Conservation (phyloP, 2,888 invertebrate genomes). For the Onthophagus sagittarius region DNA sequence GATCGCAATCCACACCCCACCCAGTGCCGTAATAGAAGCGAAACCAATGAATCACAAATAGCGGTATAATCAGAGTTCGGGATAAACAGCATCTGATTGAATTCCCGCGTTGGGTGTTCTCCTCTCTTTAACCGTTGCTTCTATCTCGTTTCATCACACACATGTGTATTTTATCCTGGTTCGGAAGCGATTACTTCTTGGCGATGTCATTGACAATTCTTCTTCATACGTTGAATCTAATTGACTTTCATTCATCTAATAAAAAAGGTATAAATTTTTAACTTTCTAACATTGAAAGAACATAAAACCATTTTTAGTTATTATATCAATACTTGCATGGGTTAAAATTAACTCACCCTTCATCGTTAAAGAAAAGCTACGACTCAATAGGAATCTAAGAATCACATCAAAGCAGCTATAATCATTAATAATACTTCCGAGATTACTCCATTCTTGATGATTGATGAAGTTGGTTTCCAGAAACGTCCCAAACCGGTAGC, state of each 20-base stretch:
- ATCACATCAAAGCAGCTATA: not conserved
- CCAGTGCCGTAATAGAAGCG: conserved; percentile 19
- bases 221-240: not conserved
- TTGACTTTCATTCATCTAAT: not conserved
- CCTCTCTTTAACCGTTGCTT: conserved; percentile 7
- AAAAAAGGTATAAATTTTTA: not conserved
- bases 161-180: not conserved
- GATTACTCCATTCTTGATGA: not conserved
- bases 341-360: not conserved
- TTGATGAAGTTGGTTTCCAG: conserved; percentile 1
- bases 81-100: conserved; percentile 44
- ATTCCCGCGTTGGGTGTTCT: conserved; percentile 29
- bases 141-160: not conserved
- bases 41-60: conserved; percentile 43
- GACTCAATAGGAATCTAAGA: not conserved
- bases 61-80: conserved; percentile 41
- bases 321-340: not conserved
- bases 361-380: not conserved
- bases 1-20: conserved; percentile 12
- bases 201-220: not conserved
- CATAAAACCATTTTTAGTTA: not conserved
- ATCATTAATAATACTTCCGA: not conserved
- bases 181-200: not conserved
- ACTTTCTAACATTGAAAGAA: not conserved
- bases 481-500: conserved; percentile 3